These are phyloP conservation scores for Rhodinocichla rosea DNA, from an alignment of 2,113 vertebrate species.

Conservation along the genomic window DNA sequence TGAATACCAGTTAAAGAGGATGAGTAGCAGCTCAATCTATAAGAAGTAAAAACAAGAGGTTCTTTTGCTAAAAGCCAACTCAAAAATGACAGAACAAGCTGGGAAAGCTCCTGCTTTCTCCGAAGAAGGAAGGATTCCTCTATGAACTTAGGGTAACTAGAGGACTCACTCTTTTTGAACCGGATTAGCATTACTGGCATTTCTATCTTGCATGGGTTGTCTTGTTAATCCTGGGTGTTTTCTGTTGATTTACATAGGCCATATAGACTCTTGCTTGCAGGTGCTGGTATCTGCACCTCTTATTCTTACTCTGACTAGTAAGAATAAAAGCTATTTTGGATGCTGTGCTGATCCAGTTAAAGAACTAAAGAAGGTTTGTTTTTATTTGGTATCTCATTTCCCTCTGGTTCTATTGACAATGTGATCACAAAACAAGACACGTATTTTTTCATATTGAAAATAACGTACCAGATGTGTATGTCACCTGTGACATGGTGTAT, in stretches of 20 bases:
- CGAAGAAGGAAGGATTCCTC: not conserved
- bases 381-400: not conserved
- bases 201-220: not conserved
- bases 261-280: not conserved
- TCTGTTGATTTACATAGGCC: not conserved
- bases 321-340: not conserved
- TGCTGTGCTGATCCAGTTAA: not conserved
- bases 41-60: not conserved
- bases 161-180: not conserved
- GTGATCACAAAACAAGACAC: not conserved
- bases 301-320: not conserved
- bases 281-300: not conserved
- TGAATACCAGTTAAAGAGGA: not conserved
- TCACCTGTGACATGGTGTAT: not conserved
- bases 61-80: not conserved
- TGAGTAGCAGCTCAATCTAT: not conserved
- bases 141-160: not conserved
- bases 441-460: constrained; percentile 9
- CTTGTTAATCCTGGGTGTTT: not conserved
- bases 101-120: not conserved
- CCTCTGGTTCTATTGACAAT: not conserved
- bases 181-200: not conserved
- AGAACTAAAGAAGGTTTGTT: not conserved
- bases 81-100: not conserved
- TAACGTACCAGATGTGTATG: not conserved